Percentiles rank a stretch among this genome's conserved stretches.
These are phyloP conservation scores for Drosophila cracens DNA, from an alignment of 2,888 invertebrate species.

Conservation along the genomic window DNA sequence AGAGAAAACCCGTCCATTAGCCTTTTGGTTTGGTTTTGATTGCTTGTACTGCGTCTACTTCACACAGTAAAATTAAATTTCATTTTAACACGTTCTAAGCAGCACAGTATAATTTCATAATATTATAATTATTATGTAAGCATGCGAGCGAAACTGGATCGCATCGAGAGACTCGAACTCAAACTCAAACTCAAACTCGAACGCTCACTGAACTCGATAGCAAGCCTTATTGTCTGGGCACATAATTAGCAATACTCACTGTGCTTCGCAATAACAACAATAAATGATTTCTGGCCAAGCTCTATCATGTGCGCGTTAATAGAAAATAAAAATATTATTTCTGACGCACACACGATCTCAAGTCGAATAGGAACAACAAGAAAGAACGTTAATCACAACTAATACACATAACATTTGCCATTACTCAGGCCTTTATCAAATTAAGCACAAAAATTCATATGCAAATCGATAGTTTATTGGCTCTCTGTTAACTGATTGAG, in stretches of 20 bases:
- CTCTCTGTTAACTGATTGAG: slow-evolving; percentile 10
- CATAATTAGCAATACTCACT: slow-evolving; percentile 62
- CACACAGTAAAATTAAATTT: slow-evolving; percentile 77
- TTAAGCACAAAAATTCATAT: slow-evolving; percentile 47
- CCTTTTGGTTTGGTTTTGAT: slow-evolving; percentile 8
- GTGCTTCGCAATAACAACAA: slow-evolving; percentile 38
- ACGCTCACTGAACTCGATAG: neutral
- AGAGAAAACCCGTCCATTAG: slow-evolving; percentile 30
- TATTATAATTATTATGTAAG: slow-evolving; percentile 77
- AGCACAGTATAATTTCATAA: slow-evolving; percentile 50
- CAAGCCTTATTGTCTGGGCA: slow-evolving; percentile 27
- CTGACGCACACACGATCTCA: slow-evolving; percentile 35
- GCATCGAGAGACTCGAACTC: slow-evolving; percentile 28
- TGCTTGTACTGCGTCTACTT: slow-evolving; percentile 35
- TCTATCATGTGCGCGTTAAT: slow-evolving; percentile 55
- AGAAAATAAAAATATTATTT: slow-evolving; percentile 64
- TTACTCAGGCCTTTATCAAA: slow-evolving; percentile 27
- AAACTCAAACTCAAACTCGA: slow-evolving; percentile 13
- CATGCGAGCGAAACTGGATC: slow-evolving; percentile 76
- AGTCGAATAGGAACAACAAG: slow-evolving; percentile 13
- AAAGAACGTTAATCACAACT: slow-evolving; percentile 21
- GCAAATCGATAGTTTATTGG: slow-evolving; percentile 54
- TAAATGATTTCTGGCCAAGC: slow-evolving; percentile 26
- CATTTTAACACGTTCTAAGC: slow-evolving; percentile 77
- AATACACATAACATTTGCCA: slow-evolving; percentile 32